Percentiles rank a stretch among this genome's conserved stretches.
Conservation (phyloP, 2,888 invertebrate species). For the Tuta absoluta region DNA sequence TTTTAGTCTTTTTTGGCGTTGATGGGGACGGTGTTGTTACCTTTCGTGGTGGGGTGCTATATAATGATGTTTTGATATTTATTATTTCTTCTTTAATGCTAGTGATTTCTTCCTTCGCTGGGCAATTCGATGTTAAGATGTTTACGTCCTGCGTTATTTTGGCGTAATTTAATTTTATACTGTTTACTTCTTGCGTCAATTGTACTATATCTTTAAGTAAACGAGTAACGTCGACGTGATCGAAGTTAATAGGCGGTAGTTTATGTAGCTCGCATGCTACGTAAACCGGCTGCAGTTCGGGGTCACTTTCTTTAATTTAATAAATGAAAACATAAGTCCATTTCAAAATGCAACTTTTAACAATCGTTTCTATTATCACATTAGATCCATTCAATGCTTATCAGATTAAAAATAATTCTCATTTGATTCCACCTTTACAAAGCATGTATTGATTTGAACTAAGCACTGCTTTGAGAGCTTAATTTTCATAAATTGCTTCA, state of each 20-base stretch:
- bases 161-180: not conserved
- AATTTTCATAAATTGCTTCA: too few species aligned
- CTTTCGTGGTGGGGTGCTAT: not conserved
- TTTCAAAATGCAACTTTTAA: too few species aligned
- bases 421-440: too few species aligned
- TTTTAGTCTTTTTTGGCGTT: not conserved
- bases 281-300: not conserved
- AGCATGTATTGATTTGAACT: too few species aligned
- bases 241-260: slow-evolving; percentile 1
- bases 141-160: not conserved
- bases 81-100: not conserved
- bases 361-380: too few species aligned
- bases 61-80: not conserved
- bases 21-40: not conserved
- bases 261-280: not conserved
- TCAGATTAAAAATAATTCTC: too few species aligned
- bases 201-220: not conserved
- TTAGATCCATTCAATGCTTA: too few species aligned
- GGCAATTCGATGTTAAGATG: not conserved
- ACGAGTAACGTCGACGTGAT: not conserved
- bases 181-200: not conserved
- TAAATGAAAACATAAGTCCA: too few species aligned
- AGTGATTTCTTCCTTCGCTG: not conserved
- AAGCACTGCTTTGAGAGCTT: too few species aligned
- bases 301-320: not conserved